Percentiles rank a stretch among this genome's conserved stretches.
Evolutionary conservation across 92 coral and sea anemone species (phyloP).

Genomic region (Metridium senile): DNA sequence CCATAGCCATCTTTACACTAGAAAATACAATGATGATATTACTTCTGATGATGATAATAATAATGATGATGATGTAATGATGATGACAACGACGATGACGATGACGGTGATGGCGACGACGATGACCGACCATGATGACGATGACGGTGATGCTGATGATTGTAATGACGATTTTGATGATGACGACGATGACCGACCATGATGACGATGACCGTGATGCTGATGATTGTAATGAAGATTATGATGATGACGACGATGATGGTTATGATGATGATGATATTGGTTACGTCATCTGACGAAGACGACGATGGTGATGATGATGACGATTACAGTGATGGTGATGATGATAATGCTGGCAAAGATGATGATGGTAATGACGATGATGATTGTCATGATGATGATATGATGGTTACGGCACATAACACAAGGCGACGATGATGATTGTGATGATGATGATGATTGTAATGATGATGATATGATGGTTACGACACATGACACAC

Average conservation of each 20-base stretch:
- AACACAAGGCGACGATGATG: no score
- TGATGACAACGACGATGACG: neutral
- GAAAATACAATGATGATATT: conserved; percentile 3
- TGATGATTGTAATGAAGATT: neutral
- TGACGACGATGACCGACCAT: conserved; percentile 2
- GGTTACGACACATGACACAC: no score
- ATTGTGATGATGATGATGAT: no score
- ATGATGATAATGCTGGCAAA: neutral
- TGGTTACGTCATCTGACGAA: neutral
- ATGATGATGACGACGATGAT: no score
- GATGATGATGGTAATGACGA: no score
- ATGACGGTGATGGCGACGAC: neutral
- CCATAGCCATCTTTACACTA: conserved; percentile 94
- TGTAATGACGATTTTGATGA: neutral
- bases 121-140: no score
- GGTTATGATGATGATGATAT: no score
- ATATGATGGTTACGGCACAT: no score
- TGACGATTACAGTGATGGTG: neutral
- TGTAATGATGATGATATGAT: no score
- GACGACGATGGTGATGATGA: conserved; percentile 9
- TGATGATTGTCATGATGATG: no score
- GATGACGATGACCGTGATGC: neutral
- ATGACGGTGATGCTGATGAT: no score
- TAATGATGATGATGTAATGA: conserved; percentile 12
- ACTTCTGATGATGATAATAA: neutral